Evolutionary conservation across 2,888 invertebrate species (phyloP).

Genomic region (Sarcophaga subvicina): DNA sequence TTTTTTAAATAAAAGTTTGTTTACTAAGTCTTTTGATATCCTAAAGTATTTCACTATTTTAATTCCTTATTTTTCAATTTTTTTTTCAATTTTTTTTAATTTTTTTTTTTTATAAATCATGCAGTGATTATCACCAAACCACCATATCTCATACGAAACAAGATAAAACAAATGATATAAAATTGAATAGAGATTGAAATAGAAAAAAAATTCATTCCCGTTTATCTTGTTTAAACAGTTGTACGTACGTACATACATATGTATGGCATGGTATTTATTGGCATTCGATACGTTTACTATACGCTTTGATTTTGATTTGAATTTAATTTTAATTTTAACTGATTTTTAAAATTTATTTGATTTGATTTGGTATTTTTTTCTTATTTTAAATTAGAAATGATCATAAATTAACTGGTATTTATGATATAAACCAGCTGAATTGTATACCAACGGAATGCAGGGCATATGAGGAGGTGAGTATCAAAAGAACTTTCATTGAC

Average conservation of each 20-base stretch:
- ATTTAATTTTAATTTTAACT: slow-evolving; percentile 37
- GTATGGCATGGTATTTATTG: not conserved
- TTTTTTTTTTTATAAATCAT: not conserved
- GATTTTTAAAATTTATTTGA: slow-evolving; percentile 38
- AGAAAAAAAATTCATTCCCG: slow-evolving; percentile 14
- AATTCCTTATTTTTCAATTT: not conserved
- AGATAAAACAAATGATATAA: not conserved
- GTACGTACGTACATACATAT: not conserved
- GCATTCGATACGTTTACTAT: not conserved
- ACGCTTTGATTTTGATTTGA: slow-evolving; percentile 24
- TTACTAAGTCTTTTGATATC: no score
- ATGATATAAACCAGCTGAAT: slow-evolving; percentile 43
- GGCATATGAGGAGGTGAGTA: not conserved
- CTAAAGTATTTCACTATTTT: not conserved
- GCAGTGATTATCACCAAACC: not conserved
- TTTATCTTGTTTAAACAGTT: slow-evolving; percentile 47
- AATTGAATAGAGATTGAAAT: not conserved
- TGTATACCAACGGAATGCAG: slow-evolving; percentile 10
- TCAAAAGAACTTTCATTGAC: slow-evolving; percentile 54
- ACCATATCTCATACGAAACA: not conserved
- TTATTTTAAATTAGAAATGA: slow-evolving; percentile 44
- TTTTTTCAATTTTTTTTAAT: not conserved
- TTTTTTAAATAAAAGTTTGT: no score
- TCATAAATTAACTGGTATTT: slow-evolving; percentile 63
- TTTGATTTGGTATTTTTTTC: not conserved